Percentiles rank a stretch among this genome's conserved stretches.
Evolutionary conservation across 2,797 vertebrate genomes (phyloP).

Genomic region (Cryptoblepharus egeriae): DNA sequence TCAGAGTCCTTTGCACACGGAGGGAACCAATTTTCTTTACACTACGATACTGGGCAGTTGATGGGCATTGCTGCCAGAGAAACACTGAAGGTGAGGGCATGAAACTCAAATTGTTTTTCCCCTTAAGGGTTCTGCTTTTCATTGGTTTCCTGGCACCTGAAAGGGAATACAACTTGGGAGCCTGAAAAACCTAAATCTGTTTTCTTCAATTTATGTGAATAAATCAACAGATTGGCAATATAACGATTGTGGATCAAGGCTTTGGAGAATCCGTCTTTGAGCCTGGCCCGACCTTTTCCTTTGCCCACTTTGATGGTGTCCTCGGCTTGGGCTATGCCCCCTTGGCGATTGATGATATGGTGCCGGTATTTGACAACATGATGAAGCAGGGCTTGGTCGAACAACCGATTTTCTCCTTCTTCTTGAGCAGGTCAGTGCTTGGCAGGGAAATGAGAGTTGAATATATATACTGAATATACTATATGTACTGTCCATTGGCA

Average conservation of each 20-base stretch:
- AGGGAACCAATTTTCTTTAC: slow-evolving; percentile 76
- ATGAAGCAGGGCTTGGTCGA: slow-evolving; percentile 80
- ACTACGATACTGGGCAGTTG: slow-evolving; percentile 79
- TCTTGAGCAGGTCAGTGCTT: slow-evolving; percentile 80
- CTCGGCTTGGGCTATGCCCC: slow-evolving; percentile 85
- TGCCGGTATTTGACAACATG: slow-evolving; percentile 89
- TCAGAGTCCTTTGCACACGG: slow-evolving; percentile 67
- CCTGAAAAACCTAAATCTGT: not conserved
- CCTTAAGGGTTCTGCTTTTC: not conserved
- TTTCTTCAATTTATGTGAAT: slow-evolving; percentile 17
- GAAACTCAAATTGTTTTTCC: not conserved
- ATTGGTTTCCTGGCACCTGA: not conserved
- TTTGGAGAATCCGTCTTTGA: slow-evolving; percentile 89
- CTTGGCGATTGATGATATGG: slow-evolving; percentile 78
- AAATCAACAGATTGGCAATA: slow-evolving; percentile 76
- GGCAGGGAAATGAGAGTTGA: not conserved
- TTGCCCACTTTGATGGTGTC: slow-evolving; percentile 84
- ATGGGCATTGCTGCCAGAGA: slow-evolving; percentile 77
- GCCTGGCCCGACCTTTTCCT: slow-evolving; percentile 81
- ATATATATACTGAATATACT: no score
- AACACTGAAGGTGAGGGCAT: slow-evolving; percentile 70
- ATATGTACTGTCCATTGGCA: no score
- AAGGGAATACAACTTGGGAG: not conserved
- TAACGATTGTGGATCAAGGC: slow-evolving; percentile 79
- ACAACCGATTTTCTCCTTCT: slow-evolving; percentile 86